A percentile compares a stretch with the other conserved stretches of the same genome.
Evolutionary conservation across 2,797 vertebrate species (phyloP).

Genomic region (Ceryle rudis): DNA sequence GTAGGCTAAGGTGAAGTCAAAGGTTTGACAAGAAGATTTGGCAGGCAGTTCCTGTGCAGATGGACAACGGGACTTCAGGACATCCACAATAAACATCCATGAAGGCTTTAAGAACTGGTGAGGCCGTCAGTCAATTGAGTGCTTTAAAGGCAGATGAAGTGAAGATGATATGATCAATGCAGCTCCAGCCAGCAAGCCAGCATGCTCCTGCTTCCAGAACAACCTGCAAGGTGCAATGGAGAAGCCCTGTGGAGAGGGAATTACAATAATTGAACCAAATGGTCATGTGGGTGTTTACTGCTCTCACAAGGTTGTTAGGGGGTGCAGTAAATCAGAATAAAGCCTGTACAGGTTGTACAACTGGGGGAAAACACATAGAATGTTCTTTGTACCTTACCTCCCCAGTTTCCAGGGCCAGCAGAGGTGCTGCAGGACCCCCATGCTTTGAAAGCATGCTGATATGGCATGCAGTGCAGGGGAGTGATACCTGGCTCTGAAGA

Average conservation of each 20-base stretch:
- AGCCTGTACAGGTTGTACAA: background rate
- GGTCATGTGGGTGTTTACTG: constrained; percentile 16
- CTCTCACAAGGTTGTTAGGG: constrained; percentile 8
- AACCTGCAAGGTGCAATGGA: background rate
- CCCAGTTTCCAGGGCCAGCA: background rate
- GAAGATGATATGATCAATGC: background rate
- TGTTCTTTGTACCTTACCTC: background rate
- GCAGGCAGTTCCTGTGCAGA: background rate
- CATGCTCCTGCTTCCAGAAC: constrained; percentile 18
- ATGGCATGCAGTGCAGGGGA: background rate
- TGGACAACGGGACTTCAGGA: background rate
- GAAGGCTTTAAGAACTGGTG: constrained; percentile 1
- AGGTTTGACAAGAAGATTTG: background rate
- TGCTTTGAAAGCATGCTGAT: accelerated
- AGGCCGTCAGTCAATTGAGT: background rate
- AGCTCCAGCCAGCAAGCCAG: background rate
- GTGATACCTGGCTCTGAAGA: accelerated
- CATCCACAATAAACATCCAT: background rate
- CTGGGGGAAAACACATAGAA: background rate
- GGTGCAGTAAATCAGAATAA: constrained; percentile 25
- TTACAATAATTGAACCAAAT: constrained; percentile 45
- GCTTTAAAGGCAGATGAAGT: constrained; percentile 25
- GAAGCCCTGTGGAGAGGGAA: constrained; percentile 46
- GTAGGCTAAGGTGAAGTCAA: background rate
- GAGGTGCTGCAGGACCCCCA: background rate